These are phyloP conservation scores for Chamaedrilus cognettii DNA, from an alignment of 2,888 invertebrate species.

Conservation along the genomic window DNA sequence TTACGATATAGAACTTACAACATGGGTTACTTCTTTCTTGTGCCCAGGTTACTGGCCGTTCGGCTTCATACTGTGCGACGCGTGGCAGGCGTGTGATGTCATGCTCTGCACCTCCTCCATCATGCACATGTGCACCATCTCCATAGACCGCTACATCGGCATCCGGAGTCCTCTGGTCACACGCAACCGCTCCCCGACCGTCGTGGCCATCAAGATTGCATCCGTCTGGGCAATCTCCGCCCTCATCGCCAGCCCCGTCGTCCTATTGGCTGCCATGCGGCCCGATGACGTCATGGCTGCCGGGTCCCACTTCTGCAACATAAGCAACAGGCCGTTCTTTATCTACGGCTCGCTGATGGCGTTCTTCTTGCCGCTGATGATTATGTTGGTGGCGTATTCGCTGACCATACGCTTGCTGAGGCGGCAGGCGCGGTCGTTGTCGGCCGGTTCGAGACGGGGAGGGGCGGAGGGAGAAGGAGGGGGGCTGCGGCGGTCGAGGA, in stretches of 20 bases:
- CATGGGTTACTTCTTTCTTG: too few species aligned
- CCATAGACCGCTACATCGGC: conserved; percentile 76
- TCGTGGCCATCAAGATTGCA: conserved; percentile 74
- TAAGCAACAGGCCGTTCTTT: conserved; percentile 60
- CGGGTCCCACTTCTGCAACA: conserved; percentile 4
- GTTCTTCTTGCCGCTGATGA: conserved; percentile 92
- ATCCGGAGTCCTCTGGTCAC: conserved; percentile 75
- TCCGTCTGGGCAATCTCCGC: conserved; percentile 89
- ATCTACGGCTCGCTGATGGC: conserved; percentile 92
- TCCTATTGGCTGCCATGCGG: conserved; percentile 63
- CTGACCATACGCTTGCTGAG: conserved; percentile 86
- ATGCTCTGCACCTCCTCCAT: conserved; percentile 65
- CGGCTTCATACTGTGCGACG: conserved; percentile 61
- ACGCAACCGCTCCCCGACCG: conserved; percentile 53
- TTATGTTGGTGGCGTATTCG: conserved; percentile 95
- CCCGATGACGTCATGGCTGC: conserved; percentile 65
- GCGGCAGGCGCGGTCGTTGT: conserved; percentile 32
- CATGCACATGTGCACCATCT: conserved; percentile 65
- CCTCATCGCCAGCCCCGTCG: conserved; percentile 61
- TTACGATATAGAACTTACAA: too few species aligned
- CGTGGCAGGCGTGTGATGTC: conserved; percentile 66
- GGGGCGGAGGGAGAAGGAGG: not conserved
- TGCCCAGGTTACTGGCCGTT: conserved; percentile 93
- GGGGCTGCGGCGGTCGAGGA: conserved; percentile 2
- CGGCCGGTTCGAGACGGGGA: not conserved